Conservation (phyloP, 2,113 vertebrate species). For the Rhagologus leucostigma region DNA sequence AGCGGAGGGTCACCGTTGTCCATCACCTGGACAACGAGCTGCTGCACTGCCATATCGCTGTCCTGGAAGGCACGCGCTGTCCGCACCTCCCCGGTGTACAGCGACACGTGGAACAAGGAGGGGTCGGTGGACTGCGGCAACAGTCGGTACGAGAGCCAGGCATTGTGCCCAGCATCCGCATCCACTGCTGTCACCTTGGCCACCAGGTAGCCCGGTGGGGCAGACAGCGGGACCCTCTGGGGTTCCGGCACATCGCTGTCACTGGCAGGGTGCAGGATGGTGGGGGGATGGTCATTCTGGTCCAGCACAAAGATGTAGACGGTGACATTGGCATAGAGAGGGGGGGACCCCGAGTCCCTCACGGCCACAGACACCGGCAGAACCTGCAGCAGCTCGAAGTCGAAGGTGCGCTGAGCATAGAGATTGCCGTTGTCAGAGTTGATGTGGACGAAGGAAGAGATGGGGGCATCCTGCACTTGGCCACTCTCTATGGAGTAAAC, state of each 20-base stretch:
- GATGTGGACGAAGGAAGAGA: slow-evolving; percentile 81
- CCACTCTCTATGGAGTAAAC: slow-evolving; percentile 76
- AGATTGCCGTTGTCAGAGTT: slow-evolving; percentile 79
- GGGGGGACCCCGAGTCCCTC: slow-evolving; percentile 72
- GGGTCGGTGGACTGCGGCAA: slow-evolving; percentile 78
- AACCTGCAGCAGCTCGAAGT: slow-evolving; percentile 76
- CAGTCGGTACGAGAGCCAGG: slow-evolving; percentile 83
- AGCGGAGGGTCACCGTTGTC: slow-evolving; percentile 84
- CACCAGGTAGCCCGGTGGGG: slow-evolving; percentile 80
- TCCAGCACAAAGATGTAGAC: slow-evolving; percentile 78
- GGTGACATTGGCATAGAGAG: slow-evolving; percentile 60
- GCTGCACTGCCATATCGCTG: slow-evolving; percentile 76
- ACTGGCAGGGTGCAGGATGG: slow-evolving; percentile 77
- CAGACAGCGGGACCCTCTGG: slow-evolving; percentile 77
- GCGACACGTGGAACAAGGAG: slow-evolving; percentile 79
- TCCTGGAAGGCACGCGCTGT: slow-evolving; percentile 77
- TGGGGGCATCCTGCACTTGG: slow-evolving; percentile 65
- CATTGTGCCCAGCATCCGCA: slow-evolving; percentile 83
- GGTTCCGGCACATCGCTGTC: slow-evolving; percentile 58
- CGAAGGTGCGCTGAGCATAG: slow-evolving; percentile 78
- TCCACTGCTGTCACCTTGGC: slow-evolving; percentile 88
- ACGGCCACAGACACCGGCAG: slow-evolving; percentile 69
- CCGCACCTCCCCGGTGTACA: slow-evolving; percentile 84
- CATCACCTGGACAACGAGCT: slow-evolving; percentile 77
- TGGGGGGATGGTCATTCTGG: slow-evolving; percentile 77